Evolutionary conservation across 2,797 vertebrate genomes (phyloP).

Genomic region (Halcyon smyrnensis): DNA sequence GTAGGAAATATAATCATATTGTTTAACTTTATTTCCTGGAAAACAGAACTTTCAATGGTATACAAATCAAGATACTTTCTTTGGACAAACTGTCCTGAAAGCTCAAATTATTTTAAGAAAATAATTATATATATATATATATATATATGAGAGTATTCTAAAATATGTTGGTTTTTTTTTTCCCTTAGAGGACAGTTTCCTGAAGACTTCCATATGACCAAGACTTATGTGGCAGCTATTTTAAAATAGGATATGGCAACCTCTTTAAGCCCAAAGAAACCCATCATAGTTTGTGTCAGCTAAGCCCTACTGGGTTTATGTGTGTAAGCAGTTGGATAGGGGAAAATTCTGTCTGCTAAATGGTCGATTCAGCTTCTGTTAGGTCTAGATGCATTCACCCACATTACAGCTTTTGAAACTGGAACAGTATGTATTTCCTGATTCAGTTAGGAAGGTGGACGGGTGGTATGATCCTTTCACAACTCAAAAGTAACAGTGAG

Average conservation of each 20-base stretch:
- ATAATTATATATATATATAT: too few species aligned
- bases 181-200: constrained; percentile 34
- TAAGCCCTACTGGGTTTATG: constrained; percentile 58
- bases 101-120: constrained; percentile 21
- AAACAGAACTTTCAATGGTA: constrained; percentile 10
- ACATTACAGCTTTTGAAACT: constrained; percentile 8
- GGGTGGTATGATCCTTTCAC: background rate
- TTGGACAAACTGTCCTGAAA: constrained; percentile 49
- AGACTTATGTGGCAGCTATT: constrained; percentile 51
- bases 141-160: background rate
- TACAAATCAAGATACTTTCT: constrained; percentile 31
- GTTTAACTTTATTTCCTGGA: constrained; percentile 30
- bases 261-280: constrained; percentile 56
- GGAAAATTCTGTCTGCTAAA: constrained; percentile 54
- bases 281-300: background rate
- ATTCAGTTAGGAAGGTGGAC: constrained; percentile 2
- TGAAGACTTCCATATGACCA: constrained; percentile 63
- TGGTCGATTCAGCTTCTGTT: constrained; percentile 52
- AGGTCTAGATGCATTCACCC: background rate
- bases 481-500: constrained; percentile 22
- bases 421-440: constrained; percentile 7
- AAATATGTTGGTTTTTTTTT: background rate
- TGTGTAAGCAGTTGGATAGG: constrained; percentile 2
- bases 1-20: background rate
- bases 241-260: constrained; percentile 45